Conservation (phyloP, 2,888 invertebrate species). For the Ennomos fuscantarius region DNA sequence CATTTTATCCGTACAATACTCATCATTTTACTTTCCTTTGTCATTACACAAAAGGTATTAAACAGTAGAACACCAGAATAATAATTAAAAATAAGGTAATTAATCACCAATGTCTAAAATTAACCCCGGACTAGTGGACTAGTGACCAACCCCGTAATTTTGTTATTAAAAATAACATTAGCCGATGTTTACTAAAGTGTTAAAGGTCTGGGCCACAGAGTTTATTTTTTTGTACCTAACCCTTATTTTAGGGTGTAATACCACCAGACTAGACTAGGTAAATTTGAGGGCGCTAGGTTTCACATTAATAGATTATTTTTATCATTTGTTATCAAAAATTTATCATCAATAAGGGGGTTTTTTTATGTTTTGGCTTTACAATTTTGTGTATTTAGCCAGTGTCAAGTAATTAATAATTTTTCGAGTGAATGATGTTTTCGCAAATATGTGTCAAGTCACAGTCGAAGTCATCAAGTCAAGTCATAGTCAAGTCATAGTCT, state of each 20-base stretch:
- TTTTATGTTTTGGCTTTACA: no score
- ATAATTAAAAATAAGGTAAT: conserved; percentile 20
- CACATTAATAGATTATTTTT: no score
- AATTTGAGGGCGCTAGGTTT: neutral
- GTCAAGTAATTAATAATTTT: no score
- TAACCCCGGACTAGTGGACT: conserved; percentile 27
- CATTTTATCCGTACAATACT: no score
- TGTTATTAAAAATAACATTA: conserved; percentile 57
- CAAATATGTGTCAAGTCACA: no score
- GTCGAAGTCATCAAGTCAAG: no score
- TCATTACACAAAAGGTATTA: neutral
- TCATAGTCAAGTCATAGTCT: no score
- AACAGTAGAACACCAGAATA: conserved; percentile 2
- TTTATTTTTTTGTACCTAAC: conserved; percentile 31
- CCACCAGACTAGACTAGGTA: neutral
- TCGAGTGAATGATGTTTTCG: no score
- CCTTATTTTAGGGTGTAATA: conserved; percentile 28
- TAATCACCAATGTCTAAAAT: conserved; percentile 24
- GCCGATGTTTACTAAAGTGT: conserved; percentile 46
- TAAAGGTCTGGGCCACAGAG: conserved; percentile 12
- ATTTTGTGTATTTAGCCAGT: no score
- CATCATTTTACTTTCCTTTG: neutral
- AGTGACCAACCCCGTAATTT: conserved; percentile 51
- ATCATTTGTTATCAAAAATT: no score
- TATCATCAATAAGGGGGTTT: no score